Conservation (phyloP, 2,888 invertebrate species). For the Romanomermis culicivorax region DNA sequence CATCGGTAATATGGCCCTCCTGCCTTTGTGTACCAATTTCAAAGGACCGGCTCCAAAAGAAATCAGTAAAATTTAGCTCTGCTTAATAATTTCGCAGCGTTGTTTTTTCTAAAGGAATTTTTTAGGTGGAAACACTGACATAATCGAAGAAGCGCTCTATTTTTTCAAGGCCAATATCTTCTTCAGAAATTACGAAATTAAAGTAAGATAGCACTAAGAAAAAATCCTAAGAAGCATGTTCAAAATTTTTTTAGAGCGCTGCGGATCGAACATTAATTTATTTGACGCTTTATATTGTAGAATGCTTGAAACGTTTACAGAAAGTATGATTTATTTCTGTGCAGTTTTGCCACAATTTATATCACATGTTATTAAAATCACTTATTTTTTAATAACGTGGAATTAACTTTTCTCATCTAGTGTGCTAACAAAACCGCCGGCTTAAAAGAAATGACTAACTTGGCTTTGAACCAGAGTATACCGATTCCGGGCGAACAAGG, state of each 20-base stretch:
- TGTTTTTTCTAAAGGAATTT: neutral
- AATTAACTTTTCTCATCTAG: conserved; percentile 19
- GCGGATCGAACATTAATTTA: conserved; percentile 90
- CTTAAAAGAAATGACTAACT: conserved; percentile 77
- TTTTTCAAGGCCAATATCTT: conserved; percentile 98
- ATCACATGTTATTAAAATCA: neutral
- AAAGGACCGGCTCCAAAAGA: conserved; percentile 69
- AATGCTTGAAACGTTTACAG: conserved; percentile 80
- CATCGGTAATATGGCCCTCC: conserved; percentile 73
- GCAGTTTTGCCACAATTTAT: neutral
- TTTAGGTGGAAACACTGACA: conserved; percentile 50
- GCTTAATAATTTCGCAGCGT: neutral
- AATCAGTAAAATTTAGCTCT: neutral
- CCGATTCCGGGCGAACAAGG: conserved; percentile 86
- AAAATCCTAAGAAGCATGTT: too few relatives aligned
- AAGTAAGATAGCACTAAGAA: too few relatives aligned
- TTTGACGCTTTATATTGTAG: conserved; percentile 84
- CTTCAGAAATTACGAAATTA: conserved; percentile 93
- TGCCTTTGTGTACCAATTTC: conserved; percentile 69
- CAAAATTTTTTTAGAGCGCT: conserved; percentile 46
- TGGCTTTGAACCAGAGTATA: conserved; percentile 58
- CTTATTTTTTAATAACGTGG: neutral
- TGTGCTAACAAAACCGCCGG: conserved; percentile 62
- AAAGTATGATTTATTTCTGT: conserved; percentile 34
- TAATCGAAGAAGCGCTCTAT: conserved; percentile 86